Percentiles rank a stretch among this genome's conserved stretches.
phyloP scores from a whole-genome alignment of 2,888 invertebrate species.

The Dysmachus trigonus region DNA sequence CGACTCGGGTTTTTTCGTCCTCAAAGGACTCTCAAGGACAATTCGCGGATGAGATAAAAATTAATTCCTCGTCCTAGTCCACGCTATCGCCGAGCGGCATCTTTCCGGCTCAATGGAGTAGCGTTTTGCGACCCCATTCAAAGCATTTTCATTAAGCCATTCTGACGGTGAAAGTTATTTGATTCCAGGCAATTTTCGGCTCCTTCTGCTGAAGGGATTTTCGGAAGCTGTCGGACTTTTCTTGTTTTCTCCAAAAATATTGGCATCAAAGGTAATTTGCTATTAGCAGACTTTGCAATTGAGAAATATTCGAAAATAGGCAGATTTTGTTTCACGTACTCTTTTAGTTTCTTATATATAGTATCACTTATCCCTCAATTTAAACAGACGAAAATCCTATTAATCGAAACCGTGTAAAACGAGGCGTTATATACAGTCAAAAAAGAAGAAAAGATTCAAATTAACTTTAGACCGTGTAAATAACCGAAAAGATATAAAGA shows the following conservation, averaged over 20 bases:
- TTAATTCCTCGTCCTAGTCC: conserved; percentile 19
- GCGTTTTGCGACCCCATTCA: background rate
- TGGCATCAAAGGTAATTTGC: too few relatives aligned
- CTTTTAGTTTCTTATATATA: too few relatives aligned
- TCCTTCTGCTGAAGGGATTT: background rate
- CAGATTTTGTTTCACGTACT: too few relatives aligned
- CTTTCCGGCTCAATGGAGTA: conserved; percentile 22
- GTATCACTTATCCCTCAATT: too few relatives aligned
- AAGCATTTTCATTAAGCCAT: background rate
- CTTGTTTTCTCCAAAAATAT: background rate
- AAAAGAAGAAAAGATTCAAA: too few relatives aligned
- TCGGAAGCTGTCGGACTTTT: background rate
- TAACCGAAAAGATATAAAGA: too few relatives aligned
- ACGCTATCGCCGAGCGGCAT: background rate
- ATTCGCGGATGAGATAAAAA: conserved; percentile 18
- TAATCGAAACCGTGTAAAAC: too few relatives aligned
- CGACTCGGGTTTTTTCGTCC: background rate
- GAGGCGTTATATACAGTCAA: too few relatives aligned
- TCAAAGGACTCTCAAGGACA: conserved; percentile 9
- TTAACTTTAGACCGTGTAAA: too few relatives aligned
- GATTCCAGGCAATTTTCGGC: background rate
- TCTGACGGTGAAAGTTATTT: background rate
- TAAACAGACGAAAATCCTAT: too few relatives aligned
- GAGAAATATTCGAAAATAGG: too few relatives aligned
- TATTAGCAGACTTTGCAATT: too few relatives aligned